A percentile compares a stretch with the other conserved stretches of the same genome.
Evolutionary conservation across 2,113 vertebrate species (phyloP).

Genomic region (Cyprinodon variegatus): DNA sequence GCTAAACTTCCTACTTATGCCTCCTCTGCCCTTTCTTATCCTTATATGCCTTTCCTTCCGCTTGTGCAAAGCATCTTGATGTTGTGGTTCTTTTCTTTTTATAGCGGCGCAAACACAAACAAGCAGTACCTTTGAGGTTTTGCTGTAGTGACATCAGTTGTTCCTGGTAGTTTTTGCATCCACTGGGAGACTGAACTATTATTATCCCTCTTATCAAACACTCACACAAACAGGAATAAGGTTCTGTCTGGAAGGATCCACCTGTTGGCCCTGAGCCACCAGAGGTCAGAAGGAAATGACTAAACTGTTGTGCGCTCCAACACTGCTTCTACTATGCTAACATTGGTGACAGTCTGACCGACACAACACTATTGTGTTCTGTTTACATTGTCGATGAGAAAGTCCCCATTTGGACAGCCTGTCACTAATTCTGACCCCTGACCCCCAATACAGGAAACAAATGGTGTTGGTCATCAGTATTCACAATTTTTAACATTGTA

Average conservation of each 20-base stretch:
- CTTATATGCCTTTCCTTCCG: conserved; percentile 53
- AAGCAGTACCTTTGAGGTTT: conserved; percentile 9
- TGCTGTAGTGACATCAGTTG: conserved; percentile 16
- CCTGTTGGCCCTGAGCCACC: conserved; percentile 33
- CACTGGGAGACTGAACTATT: conserved; percentile 21
- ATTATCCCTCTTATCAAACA: conserved; percentile 25
- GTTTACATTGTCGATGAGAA: conserved; percentile 50
- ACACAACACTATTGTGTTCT: conserved; percentile 31
- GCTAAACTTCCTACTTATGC: conserved; percentile 22
- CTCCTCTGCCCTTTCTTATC: conserved; percentile 46
- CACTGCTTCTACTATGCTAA: conserved; percentile 54
- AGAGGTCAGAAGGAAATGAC: conserved; percentile 70
- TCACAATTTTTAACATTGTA: conserved; percentile 18
- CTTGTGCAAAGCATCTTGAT: conserved; percentile 11
- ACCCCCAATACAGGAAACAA: conserved; percentile 63
- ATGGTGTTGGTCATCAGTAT: conserved; percentile 41
- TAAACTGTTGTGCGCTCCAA: conserved; percentile 57
- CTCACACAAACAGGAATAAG: conserved; percentile 24
- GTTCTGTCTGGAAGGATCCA: conserved; percentile 37
- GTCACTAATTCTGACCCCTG: conserved; percentile 61
- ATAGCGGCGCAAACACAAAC: conserved; percentile 9
- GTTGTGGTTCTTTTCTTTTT: conserved; percentile 16
- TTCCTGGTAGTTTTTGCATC: conserved; percentile 49
- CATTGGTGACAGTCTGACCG: conserved; percentile 57
- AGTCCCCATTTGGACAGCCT: conserved; percentile 39